Conservation (phyloP, 30 jellyfish, hydroid and myxozoan genomes). For the Aurelia sp. region DNA sequence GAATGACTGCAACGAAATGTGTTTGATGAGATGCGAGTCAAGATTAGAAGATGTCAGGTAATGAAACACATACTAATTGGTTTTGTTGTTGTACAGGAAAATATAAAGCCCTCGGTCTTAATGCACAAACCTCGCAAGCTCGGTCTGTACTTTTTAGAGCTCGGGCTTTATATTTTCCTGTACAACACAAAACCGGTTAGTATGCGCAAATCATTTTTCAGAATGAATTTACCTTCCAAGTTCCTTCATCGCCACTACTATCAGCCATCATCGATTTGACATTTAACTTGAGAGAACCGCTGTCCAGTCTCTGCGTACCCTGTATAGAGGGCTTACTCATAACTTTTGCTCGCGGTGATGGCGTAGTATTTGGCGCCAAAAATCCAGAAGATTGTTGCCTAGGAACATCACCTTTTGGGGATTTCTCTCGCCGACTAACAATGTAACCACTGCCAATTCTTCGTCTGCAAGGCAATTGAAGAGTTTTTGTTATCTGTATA, state of each 20-base stretch:
- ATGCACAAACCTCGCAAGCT: too few species aligned
- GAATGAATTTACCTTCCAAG: conserved; percentile 41
- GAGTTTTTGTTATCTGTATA: too few species aligned
- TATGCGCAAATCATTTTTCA: too few species aligned
- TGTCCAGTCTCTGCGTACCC: conserved; percentile 18
- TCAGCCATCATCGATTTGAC: conserved; percentile 39
- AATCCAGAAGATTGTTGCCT: conserved; percentile 45
- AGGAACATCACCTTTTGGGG: conserved; percentile 30
- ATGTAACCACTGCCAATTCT: conserved; percentile 60
- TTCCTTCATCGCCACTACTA: conserved; percentile 10
- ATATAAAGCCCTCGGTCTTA: too few species aligned
- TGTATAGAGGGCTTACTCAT: conserved; percentile 47
- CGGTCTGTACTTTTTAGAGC: too few species aligned
- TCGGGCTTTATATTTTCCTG: too few species aligned
- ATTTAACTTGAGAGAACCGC: conserved; percentile 24
- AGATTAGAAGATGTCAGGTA: too few species aligned
- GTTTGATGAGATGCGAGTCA: too few species aligned
- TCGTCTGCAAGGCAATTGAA: not conserved
- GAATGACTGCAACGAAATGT: too few species aligned
- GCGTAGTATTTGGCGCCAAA: conserved; percentile 47
- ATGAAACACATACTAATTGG: too few species aligned
- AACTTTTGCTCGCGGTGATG: conserved; percentile 13
- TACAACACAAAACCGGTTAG: too few species aligned
- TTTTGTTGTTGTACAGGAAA: too few species aligned
- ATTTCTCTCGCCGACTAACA: conserved; percentile 55